A percentile compares a stretch with the other conserved stretches of the same genome.
Conservation (phyloP, 1,140 invertebrate genomes). For the Papilio aristodemus region DNA sequence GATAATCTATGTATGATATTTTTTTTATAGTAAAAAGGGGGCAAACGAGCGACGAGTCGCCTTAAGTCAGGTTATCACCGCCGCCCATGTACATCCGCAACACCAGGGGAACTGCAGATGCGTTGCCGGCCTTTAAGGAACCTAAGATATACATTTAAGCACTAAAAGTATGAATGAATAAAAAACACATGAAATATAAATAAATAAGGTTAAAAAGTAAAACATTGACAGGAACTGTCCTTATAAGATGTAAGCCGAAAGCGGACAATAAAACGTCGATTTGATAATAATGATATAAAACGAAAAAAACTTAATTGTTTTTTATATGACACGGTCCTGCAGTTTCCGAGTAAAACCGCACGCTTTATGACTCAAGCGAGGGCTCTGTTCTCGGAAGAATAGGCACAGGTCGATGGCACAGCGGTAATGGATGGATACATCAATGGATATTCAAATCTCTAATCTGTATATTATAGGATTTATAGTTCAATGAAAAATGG, state of each 20-base stretch:
- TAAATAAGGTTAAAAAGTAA: background rate
- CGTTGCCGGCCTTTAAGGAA: no score
- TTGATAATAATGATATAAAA: conserved; percentile 32
- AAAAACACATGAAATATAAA: no score
- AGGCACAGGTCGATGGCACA: conserved; percentile 33
- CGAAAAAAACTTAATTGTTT: conserved; percentile 17
- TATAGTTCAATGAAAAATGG: no score
- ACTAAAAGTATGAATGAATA: no score
- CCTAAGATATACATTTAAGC: no score
- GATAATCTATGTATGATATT: no score
- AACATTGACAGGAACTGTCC: background rate
- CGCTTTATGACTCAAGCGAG: conserved; percentile 36
- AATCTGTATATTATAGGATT: background rate
- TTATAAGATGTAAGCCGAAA: background rate
- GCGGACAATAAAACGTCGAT: conserved; percentile 27
- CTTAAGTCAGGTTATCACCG: no score
- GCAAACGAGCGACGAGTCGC: no score
- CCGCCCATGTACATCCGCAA: no score
- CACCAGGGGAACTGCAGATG: no score
- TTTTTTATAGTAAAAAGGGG: no score
- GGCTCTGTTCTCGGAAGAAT: conserved; percentile 37
- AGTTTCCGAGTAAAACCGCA: conserved; percentile 38
- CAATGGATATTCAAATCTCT: conserved; percentile 1
- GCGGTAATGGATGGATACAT: background rate
- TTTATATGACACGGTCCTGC: conserved; percentile 33